Conservation (phyloP, 2,113 vertebrate genomes). For the Chrysochloris asiatica region DNA sequence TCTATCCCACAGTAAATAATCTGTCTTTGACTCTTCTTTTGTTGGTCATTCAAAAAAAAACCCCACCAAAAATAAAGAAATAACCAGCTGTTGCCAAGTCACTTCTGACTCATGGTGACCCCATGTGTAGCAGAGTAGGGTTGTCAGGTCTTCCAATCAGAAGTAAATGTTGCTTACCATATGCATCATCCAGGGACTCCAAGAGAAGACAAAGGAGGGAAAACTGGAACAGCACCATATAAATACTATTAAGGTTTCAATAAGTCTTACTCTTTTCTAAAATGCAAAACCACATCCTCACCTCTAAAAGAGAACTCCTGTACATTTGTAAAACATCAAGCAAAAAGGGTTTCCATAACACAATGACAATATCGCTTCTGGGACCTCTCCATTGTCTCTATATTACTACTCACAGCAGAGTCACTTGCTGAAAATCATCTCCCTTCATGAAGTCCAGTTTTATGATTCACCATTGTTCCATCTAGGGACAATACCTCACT, state of each 20-base stretch:
- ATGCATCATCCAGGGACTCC: background rate
- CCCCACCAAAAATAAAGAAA: background rate
- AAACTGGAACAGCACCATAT: background rate
- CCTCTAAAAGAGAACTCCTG: background rate
- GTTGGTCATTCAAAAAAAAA: background rate
- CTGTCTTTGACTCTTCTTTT: background rate
- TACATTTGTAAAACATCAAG: constrained; percentile 56
- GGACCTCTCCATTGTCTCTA: background rate
- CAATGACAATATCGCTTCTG: constrained; percentile 52
- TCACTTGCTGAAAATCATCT: constrained; percentile 66
- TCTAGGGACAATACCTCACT: constrained; percentile 69
- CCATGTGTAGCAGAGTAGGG: background rate
- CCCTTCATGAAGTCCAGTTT: constrained; percentile 71
- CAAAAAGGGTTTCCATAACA: constrained; percentile 68
- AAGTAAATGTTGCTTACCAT: background rate
- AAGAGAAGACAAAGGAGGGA: background rate
- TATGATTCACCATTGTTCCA: constrained; percentile 67
- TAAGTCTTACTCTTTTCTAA: background rate
- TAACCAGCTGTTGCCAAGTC: background rate
- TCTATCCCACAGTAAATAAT: background rate
- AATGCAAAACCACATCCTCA: background rate
- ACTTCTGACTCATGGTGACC: background rate
- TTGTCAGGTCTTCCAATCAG: background rate
- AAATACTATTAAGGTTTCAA: background rate
- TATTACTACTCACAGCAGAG: constrained; percentile 56